Conservation (phyloP, 2,888 invertebrate species). For the Drosophila rubida region DNA sequence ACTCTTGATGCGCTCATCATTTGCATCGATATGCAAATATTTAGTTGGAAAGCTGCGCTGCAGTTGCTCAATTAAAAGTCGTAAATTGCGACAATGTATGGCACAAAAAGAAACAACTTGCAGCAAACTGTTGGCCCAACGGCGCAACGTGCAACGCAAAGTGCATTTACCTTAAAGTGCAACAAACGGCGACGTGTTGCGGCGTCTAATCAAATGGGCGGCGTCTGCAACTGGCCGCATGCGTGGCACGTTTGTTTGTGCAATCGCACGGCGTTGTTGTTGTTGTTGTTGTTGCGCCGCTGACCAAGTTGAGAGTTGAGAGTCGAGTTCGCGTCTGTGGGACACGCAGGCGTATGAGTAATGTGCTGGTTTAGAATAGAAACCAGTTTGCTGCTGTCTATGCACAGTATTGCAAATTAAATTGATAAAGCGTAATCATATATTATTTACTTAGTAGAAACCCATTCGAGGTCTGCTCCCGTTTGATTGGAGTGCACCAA, state of each 20-base stretch:
- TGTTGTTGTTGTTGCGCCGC: too few relatives aligned
- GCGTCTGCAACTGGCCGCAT: conserved; percentile 44
- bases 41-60: conserved; percentile 50
- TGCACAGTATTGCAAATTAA: background rate
- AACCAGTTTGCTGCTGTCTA: background rate
- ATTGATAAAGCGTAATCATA: conserved; percentile 7
- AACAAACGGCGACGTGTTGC: conserved; percentile 44
- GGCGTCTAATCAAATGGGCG: conserved; percentile 53
- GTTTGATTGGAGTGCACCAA: background rate
- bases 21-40: conserved; percentile 73
- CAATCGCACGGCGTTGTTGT: too few relatives aligned
- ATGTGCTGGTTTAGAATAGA: conserved; percentile 27
- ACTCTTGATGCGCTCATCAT: too few relatives aligned
- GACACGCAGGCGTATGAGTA: conserved; percentile 50
- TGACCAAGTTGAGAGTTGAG: conserved; percentile 50
- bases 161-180: conserved; percentile 80
- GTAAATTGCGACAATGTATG: conserved; percentile 67
- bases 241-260: conserved; percentile 77
- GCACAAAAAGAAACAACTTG: conserved; percentile 25
- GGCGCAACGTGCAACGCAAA: conserved; percentile 43
- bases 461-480: background rate
- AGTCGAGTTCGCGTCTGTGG: background rate
- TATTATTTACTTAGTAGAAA: background rate
- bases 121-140: conserved; percentile 43
- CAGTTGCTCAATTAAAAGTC: conserved; percentile 70